Base-by-base conservation (phyloP, 1,140 invertebrate species). In the Teleopsis dalmanni region DNA sequence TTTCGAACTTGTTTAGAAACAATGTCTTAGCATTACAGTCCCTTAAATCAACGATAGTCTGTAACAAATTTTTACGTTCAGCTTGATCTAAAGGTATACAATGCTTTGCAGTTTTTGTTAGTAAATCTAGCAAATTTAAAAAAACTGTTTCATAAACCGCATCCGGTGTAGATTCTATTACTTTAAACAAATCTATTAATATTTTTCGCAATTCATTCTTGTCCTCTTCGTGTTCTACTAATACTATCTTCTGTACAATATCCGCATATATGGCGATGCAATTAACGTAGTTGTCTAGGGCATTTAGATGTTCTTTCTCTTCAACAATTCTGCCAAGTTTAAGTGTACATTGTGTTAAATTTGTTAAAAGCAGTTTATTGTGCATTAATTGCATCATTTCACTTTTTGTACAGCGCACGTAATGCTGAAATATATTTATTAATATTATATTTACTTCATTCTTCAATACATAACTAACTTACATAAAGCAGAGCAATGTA, bases 341-440 rank as follows among this genome's bases (percentile, higher is more conserved):
- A 6, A 52, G 29, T 23, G 55, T 48, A 16, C 49, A 41, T 47
- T 57, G 49, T 13, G 48, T 42, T 8, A 55, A 48, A 16, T 55
- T 46, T 0, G 49, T 48, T 6, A 49, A 19, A 26, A 55, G 36
- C n/a, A 37, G 37, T 13, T 51, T 49, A 43, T 47, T 55, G 9
- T 46, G 42, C 23, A 51, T 51, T n/a, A 57, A 23, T 51, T 47
- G 53, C 35, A 49, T 43, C 2, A 40, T 50, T 37, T 57, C 56
- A 25, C 53, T 55, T 22, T 36, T 49, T 9, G 56, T 57, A 27
- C 53, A 57, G 23, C 53, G 45, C 5, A 57, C 50, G 23, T 50
- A 53, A 16, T 46, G 47, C 51, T 57, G 27, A 18, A 31, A 48
- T 16, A 22, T 37, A 43, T 14, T 9, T 10, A 46, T 25, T 35